A percentile compares a stretch with the other conserved stretches of the same genome.
Conservation (phyloP, 2,797 vertebrate genomes). For the Onychomys arenicola region DNA sequence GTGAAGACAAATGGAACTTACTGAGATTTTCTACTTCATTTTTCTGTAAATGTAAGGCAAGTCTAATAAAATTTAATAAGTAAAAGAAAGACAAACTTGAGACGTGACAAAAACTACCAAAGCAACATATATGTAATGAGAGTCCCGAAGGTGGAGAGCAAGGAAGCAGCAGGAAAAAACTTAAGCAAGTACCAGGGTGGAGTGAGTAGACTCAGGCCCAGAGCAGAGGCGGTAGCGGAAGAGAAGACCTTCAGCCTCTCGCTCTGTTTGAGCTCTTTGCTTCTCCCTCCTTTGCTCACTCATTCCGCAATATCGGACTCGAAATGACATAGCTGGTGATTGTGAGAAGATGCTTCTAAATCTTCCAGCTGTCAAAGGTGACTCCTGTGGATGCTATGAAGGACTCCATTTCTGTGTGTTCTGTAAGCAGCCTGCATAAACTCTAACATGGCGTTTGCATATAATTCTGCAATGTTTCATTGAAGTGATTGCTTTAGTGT, state of each 20-base stretch:
- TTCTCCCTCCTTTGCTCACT: neutral
- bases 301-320: neutral
- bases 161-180: neutral
- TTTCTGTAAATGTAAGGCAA: neutral
- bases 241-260: neutral
- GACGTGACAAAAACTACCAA: neutral
- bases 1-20: neutral
- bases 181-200: neutral
- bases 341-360: neutral
- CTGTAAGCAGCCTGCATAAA: neutral
- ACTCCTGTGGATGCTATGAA: neutral
- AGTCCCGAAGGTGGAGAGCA: neutral
- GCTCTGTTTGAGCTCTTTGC: neutral
- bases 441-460: neutral
- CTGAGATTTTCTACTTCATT: neutral
- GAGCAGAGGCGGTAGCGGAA: neutral
- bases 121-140: neutral
- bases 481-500: slow-evolving; percentile 12
- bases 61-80: neutral
- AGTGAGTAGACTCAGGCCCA: neutral
- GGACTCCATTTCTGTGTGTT: neutral
- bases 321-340: neutral
- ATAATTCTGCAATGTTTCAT: neutral
- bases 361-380: neutral
- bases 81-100: neutral